These are phyloP conservation scores for Serrognathus titanus DNA, from an alignment of 2,888 invertebrate species.

Conservation along the genomic window DNA sequence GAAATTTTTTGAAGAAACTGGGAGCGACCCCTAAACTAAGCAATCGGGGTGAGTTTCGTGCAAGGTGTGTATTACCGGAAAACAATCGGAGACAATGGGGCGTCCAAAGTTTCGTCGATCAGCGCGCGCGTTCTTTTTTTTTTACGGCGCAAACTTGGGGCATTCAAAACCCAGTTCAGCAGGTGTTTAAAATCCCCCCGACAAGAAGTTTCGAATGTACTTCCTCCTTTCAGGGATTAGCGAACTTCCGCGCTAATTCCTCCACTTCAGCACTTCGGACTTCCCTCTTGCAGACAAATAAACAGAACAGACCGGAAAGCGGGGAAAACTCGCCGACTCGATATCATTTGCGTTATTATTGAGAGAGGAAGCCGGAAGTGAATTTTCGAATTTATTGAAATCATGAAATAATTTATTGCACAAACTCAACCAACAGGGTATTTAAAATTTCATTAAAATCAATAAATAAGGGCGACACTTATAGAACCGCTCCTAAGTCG, in stretches of 20 bases:
- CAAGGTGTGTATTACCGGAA: neutral
- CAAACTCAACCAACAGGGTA: too few relatives aligned
- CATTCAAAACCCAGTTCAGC: constrained; percentile 20
- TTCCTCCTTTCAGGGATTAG: constrained; percentile 21
- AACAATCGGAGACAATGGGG: constrained; percentile 1
- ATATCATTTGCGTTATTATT: too few relatives aligned
- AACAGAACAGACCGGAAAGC: neutral
- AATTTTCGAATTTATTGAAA: too few relatives aligned
- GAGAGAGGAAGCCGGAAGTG: too few relatives aligned
- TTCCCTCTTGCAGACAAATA: constrained; percentile 1
- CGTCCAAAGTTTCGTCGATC: neutral
- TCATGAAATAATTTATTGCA: too few relatives aligned
- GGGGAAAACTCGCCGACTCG: neutral
- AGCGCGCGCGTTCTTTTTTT: neutral
- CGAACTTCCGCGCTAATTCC: constrained; percentile 22
- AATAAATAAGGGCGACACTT: too few relatives aligned
- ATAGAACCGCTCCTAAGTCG: too few relatives aligned
- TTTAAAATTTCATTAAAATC: too few relatives aligned
- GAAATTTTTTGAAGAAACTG: too few relatives aligned
- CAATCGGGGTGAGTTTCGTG: neutral
- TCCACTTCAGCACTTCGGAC: constrained; percentile 16
- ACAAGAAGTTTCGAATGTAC: constrained; percentile 23
- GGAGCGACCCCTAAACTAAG: too few relatives aligned
- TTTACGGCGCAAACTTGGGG: constrained; percentile 15
- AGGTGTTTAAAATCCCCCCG: constrained; percentile 24